Base-by-base conservation (phyloP, 2,113 vertebrate species). In the Erythrocercus mccallii region DNA sequence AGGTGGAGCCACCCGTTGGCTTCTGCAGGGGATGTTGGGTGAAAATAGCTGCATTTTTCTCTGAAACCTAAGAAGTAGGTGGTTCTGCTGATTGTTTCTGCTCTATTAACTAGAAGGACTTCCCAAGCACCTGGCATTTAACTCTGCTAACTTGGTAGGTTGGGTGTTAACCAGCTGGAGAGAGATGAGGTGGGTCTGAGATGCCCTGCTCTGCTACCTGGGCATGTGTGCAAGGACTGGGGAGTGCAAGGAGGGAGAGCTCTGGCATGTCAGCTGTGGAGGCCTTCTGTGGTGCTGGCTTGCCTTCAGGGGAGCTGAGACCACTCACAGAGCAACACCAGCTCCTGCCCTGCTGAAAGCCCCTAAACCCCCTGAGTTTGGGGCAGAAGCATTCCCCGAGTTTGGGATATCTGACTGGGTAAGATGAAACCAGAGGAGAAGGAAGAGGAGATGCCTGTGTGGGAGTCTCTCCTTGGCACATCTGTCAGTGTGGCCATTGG, bases 81-180 rank as follows among this genome's bases (percentile, higher is more conserved):
- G 81, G 11, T 76, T 94, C 83, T 85, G 40, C 54, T 44, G 58
- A 81, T 92, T 90, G 17, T 45, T 96, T 95, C 93, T 91, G 94
- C 88, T 83, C 91, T 86, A 65, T 77, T 88, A 92, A 91, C 37
- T 66, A n/a, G 70, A 58, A 93, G 80, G 62, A 61, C 76, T 37
- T 91, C 35, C 30, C 35, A 14, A 14, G 18, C 83, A 76, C 62
- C 47, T 5, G 2, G 66, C 6, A 61, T 69, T 85, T 69, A 38
- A 28, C 57, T 66, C 81, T 61, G 44, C n/a, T 87, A 53, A n/a
- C 37, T 60, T 8, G 1, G 19, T 25, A 30, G 66, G 54, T 1
- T 90, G 88, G 71, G 82, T 11, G 27, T 70, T 53, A 74, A 60
- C 33, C 1, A 2, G 48, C 35, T 76, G 31, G 54, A 70, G 68